Evolutionary conservation across 1,140 invertebrate genomes (phyloP), one percentile per base, ranked within the genome.

Genomic region (Pseudobourletiella spinata): DNA sequence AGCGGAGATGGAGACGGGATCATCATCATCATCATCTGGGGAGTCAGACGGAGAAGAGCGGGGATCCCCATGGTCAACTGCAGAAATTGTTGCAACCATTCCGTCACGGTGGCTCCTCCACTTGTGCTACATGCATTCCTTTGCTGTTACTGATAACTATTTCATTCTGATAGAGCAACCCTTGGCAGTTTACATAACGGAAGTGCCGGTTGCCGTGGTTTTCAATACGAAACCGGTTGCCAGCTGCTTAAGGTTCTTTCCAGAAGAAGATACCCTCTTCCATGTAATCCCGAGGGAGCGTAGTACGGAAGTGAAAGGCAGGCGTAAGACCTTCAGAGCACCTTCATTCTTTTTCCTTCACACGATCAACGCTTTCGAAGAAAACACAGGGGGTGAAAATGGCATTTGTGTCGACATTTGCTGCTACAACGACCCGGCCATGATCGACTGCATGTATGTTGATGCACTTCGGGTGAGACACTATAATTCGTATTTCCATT

Each of bases 71-170:
- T 87, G 88, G 71, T 80, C 84, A 57, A 76, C 81, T 57, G 86
- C 85, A 0, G 76, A 79, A 56, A 80, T 87, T 42, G 81, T 89
- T n/a, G 84, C 81, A 4, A 79, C 76, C 1, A 70, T 91, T 59
- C 85, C 84, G 1, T 82, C 85, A 6, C 78, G 87, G 59, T 90
- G 88, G 85, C 74, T 79, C 2, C 70, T 89, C 3, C 80, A 89
- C 75, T 87, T 88, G 0, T 82, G 84, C 0, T 94, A 94, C 62
- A 91, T 91, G 86, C 91, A 94, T 71, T 88, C 87, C 11, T 94
- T 93, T 76, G 87, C 86, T 16, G 80, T 92, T 26, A 89, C 89
- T 0, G 82, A 88, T 28, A 86, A 89, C 71, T 92, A 85, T 73
- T 89, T 85, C 72, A 80, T 93, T 26, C 83, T 92, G 55, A 80